phyloP scores from a whole-genome alignment of 2,797 vertebrate genomes.

The Mus caroli region DNA sequence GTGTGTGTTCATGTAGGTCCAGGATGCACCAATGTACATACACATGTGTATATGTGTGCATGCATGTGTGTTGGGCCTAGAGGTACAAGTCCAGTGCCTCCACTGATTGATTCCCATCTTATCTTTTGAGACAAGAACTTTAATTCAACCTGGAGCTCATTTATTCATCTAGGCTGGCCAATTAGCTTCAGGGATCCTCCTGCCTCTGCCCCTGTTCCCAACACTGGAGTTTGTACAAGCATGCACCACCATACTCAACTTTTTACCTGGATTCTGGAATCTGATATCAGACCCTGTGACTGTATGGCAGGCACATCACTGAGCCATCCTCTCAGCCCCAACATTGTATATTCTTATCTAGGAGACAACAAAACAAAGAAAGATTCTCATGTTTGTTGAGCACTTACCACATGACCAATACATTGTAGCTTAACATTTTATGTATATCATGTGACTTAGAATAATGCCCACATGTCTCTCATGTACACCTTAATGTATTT shows the following conservation, averaged over 20 bases:
- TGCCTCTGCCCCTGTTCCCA: background rate
- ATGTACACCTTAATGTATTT: background rate
- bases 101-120: background rate
- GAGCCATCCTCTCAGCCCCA: background rate
- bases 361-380: conserved; percentile 5
- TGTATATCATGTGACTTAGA: background rate
- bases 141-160: background rate
- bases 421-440: background rate
- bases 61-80: background rate
- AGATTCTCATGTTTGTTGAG: background rate
- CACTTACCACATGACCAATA: background rate
- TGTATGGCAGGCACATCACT: background rate
- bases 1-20: background rate
- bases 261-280: background rate
- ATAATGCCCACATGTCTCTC: background rate
- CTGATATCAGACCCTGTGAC: background rate
- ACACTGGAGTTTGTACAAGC: background rate
- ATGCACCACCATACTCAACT: background rate
- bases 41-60: no score
- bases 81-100: background rate
- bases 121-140: background rate
- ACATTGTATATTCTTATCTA: background rate
- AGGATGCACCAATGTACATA: background rate
- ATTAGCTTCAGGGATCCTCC: background rate
- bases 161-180: background rate